These are phyloP conservation scores for Clepsis dumicolana DNA, from an alignment of 2,888 invertebrate genomes.

Conservation along the genomic window DNA sequence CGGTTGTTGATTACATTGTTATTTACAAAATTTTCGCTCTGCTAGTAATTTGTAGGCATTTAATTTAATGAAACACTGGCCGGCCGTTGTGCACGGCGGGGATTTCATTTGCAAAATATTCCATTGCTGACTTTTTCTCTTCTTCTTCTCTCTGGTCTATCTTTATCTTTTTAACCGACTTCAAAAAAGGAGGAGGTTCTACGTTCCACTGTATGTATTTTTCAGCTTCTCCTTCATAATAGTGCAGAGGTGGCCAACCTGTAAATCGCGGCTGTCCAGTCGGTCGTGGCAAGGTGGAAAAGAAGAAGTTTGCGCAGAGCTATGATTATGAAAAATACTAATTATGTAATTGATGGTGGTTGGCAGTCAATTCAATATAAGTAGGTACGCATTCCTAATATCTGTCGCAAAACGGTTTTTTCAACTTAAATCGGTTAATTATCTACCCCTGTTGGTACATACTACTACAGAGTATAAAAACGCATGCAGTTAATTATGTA, in stretches of 20 bases:
- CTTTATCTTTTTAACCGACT: neutral
- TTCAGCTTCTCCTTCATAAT: too few relatives aligned
- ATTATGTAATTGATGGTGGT: too few relatives aligned
- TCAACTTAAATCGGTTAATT: neutral
- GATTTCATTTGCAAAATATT: constrained; percentile 26
- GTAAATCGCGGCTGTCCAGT: too few relatives aligned
- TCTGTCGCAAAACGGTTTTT: too few relatives aligned
- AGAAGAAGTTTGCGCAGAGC: too few relatives aligned
- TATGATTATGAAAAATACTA: too few relatives aligned
- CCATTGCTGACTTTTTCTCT: constrained; percentile 3
- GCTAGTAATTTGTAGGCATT: constrained; percentile 57
- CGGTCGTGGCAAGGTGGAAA: too few relatives aligned
- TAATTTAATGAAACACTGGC: constrained; percentile 36
- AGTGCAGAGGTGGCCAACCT: too few relatives aligned
- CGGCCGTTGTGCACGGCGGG: constrained; percentile 1
- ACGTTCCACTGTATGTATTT: too few relatives aligned
- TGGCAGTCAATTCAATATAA: too few relatives aligned
- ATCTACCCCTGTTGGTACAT: neutral
- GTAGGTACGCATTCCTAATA: too few relatives aligned
- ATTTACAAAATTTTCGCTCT: constrained; percentile 64
- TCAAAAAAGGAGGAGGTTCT: too few relatives aligned
- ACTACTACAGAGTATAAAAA: neutral
- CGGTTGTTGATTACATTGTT: constrained; percentile 62
- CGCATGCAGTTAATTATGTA: neutral
- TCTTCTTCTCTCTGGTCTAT: neutral